Evolutionary conservation across 2,888 invertebrate species (phyloP).

Genomic region (Caenorhabditis zanzibari): DNA sequence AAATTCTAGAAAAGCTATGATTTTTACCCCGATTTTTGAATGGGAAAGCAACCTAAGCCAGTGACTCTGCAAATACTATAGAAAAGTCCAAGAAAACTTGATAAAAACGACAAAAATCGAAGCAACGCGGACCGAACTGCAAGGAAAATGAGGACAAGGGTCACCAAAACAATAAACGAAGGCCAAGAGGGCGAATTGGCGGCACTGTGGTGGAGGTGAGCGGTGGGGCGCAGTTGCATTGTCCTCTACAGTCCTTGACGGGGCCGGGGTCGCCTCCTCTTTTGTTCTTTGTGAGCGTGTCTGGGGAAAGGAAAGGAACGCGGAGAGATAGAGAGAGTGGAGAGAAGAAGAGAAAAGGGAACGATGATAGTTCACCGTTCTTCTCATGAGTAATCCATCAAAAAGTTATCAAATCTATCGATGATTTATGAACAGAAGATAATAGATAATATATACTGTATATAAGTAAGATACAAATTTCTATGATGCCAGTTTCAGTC

Average conservation of each 20-base stretch:
- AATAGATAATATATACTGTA: too few species aligned
- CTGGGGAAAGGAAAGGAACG: not conserved
- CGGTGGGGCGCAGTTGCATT: conserved; percentile 28
- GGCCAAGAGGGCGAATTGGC: not conserved
- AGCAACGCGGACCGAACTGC: too few species aligned
- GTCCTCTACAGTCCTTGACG: conserved; percentile 26
- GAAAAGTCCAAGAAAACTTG: not conserved
- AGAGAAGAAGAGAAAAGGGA: too few species aligned
- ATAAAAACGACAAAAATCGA: not conserved
- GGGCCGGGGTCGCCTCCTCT: too few species aligned
- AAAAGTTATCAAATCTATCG: too few species aligned
- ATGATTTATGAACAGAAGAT: not conserved
- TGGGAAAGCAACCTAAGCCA: not conserved
- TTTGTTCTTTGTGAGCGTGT: not conserved
- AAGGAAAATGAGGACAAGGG: not conserved
- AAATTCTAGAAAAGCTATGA: too few species aligned
- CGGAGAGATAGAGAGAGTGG: too few species aligned
- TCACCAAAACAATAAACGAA: not conserved
- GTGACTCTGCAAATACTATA: not conserved
- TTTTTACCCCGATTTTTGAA: too few species aligned
- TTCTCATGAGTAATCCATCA: too few species aligned
- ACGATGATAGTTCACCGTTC: conserved; percentile 16
- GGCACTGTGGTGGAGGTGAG: not conserved
- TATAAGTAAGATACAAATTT: too few species aligned
- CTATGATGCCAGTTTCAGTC: too few species aligned